Base-by-base conservation (phyloP, 2,888 invertebrate genomes). In the Lamproptera curius region DNA sequence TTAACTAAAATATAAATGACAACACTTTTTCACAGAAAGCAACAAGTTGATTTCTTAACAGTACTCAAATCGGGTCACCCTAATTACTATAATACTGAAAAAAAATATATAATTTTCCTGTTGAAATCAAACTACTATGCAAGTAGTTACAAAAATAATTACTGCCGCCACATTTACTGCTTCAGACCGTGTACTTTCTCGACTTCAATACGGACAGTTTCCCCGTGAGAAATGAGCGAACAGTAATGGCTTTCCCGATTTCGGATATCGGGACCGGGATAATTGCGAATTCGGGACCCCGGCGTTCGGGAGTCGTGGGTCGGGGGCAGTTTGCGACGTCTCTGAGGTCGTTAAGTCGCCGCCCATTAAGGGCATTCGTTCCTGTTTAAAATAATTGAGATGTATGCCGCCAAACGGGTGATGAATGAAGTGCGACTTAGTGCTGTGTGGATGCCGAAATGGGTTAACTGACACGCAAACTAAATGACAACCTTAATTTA, bases 171-270 rank as follows among this genome's bases (percentile, higher is more conserved):
- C n/a, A n/a, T n/a, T n/a, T n/a, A n/a, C n/a, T n/a, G n/a, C n/a
- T n/a, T n/a, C n/a, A n/a, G n/a, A n/a, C n/a, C n/a, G n/a, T n/a
- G n/a, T n/a, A n/a, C n/a, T n/a, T n/a, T n/a, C n/a, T n/a, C n/a
- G n/a, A n/a, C n/a, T n/a, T n/a, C n/a, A n/a, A 61, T 63, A 63
- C 67, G 63, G 64, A 57, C 63, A 59, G 71, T 64, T 72, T 69
- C 73, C 76, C 75, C 76, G 73, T 76, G 78, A 79, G 79, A 78
- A 75, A 74, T 77, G 63, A 65, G 54, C 63, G 56, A 58, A 57
- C 62, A 48, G 67, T 67, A 72, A 72, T 70, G 58, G 64, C 57
- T 46, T 53, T 62, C 58, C 38, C 58, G 66, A 70, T 75, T 73
- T 72, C 65, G 55, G 61, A 67, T 65, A 67, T 62, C 63, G 63